These are phyloP conservation scores for Pachyramphus minor DNA, from an alignment of 2,113 vertebrate genomes.

Conservation along the genomic window DNA sequence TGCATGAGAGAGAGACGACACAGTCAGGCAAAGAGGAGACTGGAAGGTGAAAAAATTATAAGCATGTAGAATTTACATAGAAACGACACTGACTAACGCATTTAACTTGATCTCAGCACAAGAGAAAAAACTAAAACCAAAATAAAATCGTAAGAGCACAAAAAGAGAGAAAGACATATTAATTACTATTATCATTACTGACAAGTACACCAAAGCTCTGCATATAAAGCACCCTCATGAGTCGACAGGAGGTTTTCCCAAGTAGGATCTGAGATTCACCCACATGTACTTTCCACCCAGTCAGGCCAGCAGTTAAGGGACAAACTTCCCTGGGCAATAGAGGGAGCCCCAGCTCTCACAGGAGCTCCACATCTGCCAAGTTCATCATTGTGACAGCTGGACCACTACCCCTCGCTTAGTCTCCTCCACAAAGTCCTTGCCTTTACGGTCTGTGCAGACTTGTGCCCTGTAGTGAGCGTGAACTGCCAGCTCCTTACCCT, in stretches of 20 bases:
- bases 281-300: background rate
- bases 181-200: conserved; percentile 2
- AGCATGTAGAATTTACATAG: background rate
- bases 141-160: background rate
- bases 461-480: rapidly evolving
- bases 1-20: background rate
- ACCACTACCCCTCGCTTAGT: background rate
- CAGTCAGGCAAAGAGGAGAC: background rate
- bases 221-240: background rate
- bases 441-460: background rate
- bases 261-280: background rate
- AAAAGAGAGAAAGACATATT: background rate
- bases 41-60: background rate
- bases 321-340: background rate
- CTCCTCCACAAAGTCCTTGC: background rate
- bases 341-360: background rate
- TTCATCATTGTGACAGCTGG: background rate
- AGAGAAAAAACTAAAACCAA: background rate
- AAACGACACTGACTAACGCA: background rate
- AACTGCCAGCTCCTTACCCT: background rate
- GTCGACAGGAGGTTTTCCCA: background rate
- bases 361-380: background rate
- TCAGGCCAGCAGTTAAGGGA: background rate
- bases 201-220: background rate
- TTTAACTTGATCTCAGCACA: background rate